Conservation (phyloP, 1,140 invertebrate species). For the Whitmania pigra region DNA sequence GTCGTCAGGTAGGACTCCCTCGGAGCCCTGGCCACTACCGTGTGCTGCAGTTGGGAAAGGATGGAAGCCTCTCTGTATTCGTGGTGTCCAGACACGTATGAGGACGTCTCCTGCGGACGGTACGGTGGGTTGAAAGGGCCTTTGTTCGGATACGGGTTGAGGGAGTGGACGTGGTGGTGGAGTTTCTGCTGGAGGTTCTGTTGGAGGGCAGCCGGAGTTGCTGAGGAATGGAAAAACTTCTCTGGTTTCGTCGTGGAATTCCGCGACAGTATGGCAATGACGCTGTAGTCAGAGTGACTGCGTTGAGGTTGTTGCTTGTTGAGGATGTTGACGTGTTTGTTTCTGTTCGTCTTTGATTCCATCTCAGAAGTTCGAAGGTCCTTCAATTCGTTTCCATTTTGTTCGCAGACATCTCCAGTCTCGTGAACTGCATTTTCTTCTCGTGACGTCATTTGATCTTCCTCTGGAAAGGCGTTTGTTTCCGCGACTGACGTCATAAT, state of each 20-base stretch:
- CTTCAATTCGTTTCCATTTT: too few species aligned
- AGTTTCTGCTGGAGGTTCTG: neutral
- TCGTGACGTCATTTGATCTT: too few species aligned
- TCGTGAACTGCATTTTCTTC: too few species aligned
- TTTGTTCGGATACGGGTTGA: slow-evolving; percentile 7
- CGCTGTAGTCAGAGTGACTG: slow-evolving; percentile 20
- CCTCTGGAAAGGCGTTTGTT: too few species aligned
- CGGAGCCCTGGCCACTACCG: slow-evolving; percentile 20
- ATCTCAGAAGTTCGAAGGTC: neutral
- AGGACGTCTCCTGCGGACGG: neutral
- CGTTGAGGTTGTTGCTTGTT: neutral
- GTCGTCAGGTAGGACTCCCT: neutral
- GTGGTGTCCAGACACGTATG: neutral
- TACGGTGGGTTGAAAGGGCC: neutral
- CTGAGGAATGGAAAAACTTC: neutral
- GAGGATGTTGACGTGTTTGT: neutral
- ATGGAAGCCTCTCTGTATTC: slow-evolving; percentile 15
- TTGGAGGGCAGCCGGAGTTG: neutral
- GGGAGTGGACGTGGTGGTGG: neutral
- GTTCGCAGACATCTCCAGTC: too few species aligned
- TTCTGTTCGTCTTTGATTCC: neutral
- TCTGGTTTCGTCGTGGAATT: neutral
- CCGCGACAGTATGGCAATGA: slow-evolving; percentile 18
- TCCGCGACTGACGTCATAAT: too few species aligned
- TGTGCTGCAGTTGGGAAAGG: slow-evolving; percentile 22